Conservation (phyloP, 2,888 invertebrate genomes). For the Luffia ferchaultella region DNA sequence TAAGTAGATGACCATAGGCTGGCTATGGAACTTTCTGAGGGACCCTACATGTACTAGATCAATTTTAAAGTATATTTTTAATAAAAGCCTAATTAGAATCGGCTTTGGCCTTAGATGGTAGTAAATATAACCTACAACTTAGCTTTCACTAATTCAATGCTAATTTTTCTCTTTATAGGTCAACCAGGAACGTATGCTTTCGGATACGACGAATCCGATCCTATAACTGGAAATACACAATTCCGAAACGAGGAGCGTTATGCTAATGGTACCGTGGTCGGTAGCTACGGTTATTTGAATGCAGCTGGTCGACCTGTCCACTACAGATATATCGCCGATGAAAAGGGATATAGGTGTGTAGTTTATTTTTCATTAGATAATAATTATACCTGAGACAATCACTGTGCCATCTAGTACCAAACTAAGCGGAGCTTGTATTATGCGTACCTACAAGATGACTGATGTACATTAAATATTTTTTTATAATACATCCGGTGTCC, state of each 20-base stretch:
- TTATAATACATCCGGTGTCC: neutral
- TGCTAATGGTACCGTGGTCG: conserved; percentile 75
- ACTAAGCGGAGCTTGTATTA: neutral
- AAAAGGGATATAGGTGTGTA: conserved; percentile 70
- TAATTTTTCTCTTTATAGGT: conserved; percentile 27
- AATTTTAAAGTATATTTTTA: no score
- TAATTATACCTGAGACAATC: neutral
- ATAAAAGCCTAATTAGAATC: no score
- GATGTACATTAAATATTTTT: neutral
- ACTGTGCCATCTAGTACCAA: no score
- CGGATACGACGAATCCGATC: conserved; percentile 75
- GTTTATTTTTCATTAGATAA: neutral
- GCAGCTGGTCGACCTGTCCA: conserved; percentile 68
- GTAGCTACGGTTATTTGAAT: conserved; percentile 76
- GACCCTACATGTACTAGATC: no score
- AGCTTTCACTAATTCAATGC: no score
- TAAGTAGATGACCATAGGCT: no score
- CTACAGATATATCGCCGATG: conserved; percentile 72
- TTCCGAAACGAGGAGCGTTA: conserved; percentile 75
- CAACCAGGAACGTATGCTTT: conserved; percentile 73
- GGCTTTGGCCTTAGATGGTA: no score
- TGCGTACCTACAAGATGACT: neutral
- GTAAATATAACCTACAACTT: no score
- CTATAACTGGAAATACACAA: conserved; percentile 70
- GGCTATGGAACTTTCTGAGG: no score